These are phyloP conservation scores for Gasterosteus aculeatus DNA, from an alignment of 2,113 vertebrate species.

Conservation along the genomic window DNA sequence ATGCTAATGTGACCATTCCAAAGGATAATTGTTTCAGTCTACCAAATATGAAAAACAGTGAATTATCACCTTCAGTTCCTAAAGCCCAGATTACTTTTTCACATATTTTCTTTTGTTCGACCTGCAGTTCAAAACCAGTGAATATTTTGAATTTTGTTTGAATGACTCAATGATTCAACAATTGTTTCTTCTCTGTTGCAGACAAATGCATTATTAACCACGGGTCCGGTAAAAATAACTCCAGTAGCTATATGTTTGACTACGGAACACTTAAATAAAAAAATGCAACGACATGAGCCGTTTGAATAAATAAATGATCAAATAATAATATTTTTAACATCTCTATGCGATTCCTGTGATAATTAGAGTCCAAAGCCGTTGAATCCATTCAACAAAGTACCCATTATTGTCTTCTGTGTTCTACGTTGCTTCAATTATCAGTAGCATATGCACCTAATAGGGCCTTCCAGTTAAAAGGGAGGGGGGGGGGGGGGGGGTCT, in stretches of 20 bases:
- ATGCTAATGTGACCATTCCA: background rate
- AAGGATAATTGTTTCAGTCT: background rate
- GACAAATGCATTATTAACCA: background rate
- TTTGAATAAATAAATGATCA: constrained; percentile 26
- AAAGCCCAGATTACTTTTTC: background rate
- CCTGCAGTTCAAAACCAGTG: background rate
- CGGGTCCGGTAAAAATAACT: constrained; percentile 4
- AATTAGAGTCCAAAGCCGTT: too few relatives aligned
- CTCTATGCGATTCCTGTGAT: constrained; percentile 16
- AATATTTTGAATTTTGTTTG: constrained; percentile 2
- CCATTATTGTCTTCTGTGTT: constrained; percentile 66
- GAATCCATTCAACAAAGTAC: constrained; percentile 61
- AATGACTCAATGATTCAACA: background rate
- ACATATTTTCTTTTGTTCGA: background rate
- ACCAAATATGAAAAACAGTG: background rate
- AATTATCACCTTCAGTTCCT: background rate
- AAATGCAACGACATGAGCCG: background rate
- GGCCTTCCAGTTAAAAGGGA: constrained; percentile 59
- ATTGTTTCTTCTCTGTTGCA: background rate
- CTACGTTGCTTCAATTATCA: constrained; percentile 75
- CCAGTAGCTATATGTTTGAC: constrained; percentile 5
- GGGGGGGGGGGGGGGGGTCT: constrained; percentile 45
- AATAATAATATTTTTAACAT: constrained; percentile 10
- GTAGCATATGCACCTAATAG: constrained; percentile 76
- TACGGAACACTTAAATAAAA: background rate